Conservation (phyloP, 2,888 invertebrate species). For the Leptinotarsa haldemani region DNA sequence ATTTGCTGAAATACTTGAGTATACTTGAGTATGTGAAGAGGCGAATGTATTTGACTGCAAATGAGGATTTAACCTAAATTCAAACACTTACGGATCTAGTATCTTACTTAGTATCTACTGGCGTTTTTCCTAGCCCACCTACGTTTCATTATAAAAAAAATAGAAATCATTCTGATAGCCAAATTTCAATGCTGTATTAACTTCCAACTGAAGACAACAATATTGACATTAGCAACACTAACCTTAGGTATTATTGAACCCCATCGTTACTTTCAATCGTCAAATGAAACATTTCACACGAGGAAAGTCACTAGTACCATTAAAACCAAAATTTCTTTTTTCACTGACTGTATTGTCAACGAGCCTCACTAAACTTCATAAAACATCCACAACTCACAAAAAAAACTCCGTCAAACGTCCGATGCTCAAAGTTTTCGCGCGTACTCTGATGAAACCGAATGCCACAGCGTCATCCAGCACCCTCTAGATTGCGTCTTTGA, state of each 20-base stretch:
- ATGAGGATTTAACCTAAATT: too few species aligned
- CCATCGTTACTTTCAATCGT: conserved; percentile 7
- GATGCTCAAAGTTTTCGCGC: conserved; percentile 24
- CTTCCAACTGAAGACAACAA: neutral
- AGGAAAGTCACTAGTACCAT: conserved; percentile 12
- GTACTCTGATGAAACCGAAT: conserved; percentile 18
- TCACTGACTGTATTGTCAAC: neutral
- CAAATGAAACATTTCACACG: conserved; percentile 8
- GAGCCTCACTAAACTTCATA: neutral
- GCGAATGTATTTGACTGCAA: too few species aligned
- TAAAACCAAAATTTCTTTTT: conserved; percentile 5
- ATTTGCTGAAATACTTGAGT: too few species aligned
- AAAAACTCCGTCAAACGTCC: conserved; percentile 6
- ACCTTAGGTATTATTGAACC: conserved; percentile 20
- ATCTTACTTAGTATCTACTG: too few species aligned
- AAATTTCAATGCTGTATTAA: too few species aligned
- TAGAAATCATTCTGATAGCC: too few species aligned
- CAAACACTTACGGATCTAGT: too few species aligned
- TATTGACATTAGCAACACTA: neutral
- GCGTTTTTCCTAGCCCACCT: too few species aligned
- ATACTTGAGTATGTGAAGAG: too few species aligned
- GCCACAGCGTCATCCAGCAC: conserved; percentile 24
- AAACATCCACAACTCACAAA: conserved; percentile 7
- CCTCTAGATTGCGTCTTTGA: conserved; percentile 29
- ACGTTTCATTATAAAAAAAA: too few species aligned